Base-by-base conservation (phyloP, 2,113 vertebrate genomes). In the Carassius gibelio region DNA sequence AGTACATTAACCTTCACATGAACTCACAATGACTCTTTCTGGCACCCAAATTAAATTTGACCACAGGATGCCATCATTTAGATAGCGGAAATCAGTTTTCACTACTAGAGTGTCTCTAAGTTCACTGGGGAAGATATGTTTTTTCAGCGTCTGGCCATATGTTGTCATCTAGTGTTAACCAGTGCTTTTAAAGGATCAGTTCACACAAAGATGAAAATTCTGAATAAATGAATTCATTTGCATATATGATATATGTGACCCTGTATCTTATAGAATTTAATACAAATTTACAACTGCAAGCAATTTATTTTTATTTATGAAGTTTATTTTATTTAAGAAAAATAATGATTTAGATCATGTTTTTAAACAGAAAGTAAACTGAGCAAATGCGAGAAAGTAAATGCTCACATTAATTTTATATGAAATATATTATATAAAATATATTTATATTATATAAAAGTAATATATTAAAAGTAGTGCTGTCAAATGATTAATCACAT, bases 1-100 rank as follows among this genome's bases (percentile, higher is more conserved):
- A 74, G 5, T 8, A 74, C n/a, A 74, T 74, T 74, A 74, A 48
- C 42, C 21, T 48, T 74, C 71, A 23, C 38, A 23, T 74, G 64
- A 68, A 68, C 64, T 34, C 6, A 8, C 13, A 10, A 74, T 23
- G 42, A 11, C 48, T 21, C 34, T 71, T 48, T 74, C 71, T 74
- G 42, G 42, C 21, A 23, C 42, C 71, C 23, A 48, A 48, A 74
- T 74, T 48, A 48, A 74, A 74, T 42, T 7, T 74, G 42, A 48
- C 42, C 71, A 74, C 21, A 3, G 38, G 71, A 74, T 11, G 42
- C 71, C 42, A 23, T 74, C 71, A 11, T 74, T 48, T 74, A 74
- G 38, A 72, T 45, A 21, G 21, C 21, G 0, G 71, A 74, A 45
- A 74, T 74, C 21, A 3, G 21, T 45, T 45, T 74, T 45, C 10